phyloP scores from a whole-genome alignment of 2,797 vertebrate species.

The Onychomys torridus region DNA sequence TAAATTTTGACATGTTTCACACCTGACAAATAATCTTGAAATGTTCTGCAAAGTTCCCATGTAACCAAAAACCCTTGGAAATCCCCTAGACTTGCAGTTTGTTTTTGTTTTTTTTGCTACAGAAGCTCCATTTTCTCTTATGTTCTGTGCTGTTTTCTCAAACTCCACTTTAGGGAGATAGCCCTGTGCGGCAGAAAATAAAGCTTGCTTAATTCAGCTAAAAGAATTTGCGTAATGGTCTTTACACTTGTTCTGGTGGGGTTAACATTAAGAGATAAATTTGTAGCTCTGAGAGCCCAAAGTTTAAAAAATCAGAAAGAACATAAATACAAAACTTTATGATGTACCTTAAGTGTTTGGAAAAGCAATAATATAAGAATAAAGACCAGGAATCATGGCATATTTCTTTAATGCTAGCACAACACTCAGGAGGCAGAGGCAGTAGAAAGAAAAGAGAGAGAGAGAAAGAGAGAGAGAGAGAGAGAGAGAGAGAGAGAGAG shows the following conservation, averaged over 20 bases:
- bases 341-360: not conserved
- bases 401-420: not conserved
- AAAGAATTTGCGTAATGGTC: not conserved
- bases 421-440: not conserved
- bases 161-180: not conserved
- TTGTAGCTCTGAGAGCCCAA: not conserved
- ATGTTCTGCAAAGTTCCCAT: not conserved
- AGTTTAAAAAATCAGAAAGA: not conserved
- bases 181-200: not conserved
- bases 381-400: not conserved
- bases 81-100: not conserved
- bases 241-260: not conserved
- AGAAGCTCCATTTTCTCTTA: not conserved
- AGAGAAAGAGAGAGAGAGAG: no score
- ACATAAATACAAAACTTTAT: not conserved
- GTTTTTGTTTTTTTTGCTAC: not conserved
- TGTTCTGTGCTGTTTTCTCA: not conserved
- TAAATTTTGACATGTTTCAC: not conserved
- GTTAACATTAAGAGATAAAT: not conserved
- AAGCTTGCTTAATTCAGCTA: not conserved
- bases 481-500: no score
- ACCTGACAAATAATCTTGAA: not conserved
- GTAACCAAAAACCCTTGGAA: not conserved
- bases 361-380: not conserved
- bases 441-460: no score